Percentiles rank a stretch among this genome's conserved stretches.
phyloP scores from a whole-genome alignment of 2,113 vertebrate species.

The Petroica traversi region DNA sequence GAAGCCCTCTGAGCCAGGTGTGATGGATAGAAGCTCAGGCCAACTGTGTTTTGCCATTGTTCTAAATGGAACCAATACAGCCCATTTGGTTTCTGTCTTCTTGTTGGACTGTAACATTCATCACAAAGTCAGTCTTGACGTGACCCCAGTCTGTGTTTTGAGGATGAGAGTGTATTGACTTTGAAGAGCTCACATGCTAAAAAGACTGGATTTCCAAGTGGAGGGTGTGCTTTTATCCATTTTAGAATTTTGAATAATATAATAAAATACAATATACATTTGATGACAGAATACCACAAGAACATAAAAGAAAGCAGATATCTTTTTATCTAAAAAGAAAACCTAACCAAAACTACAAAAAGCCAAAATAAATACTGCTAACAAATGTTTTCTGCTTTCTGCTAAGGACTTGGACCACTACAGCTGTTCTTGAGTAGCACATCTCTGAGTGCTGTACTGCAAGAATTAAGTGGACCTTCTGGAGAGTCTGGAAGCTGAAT shows the following conservation, averaged over 20 bases:
- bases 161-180: neutral
- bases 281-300: neutral
- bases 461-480: neutral
- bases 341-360: neutral
- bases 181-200: neutral
- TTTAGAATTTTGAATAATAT: neutral
- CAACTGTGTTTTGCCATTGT: neutral
- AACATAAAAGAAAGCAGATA: neutral
- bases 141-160: neutral
- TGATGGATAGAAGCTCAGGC: neutral
- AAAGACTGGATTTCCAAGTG: neutral
- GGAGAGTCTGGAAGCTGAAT: neutral
- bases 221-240: neutral
- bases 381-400: neutral
- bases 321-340: neutral
- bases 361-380: neutral
- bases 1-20: neutral
- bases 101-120: neutral
- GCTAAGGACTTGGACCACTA: neutral
- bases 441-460: neutral
- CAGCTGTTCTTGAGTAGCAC: neutral
- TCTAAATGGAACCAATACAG: neutral
- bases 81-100: slow-evolving; percentile 7
- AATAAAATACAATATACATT: neutral
- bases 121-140: neutral